These are phyloP conservation scores for Axinella damicornis DNA, from an alignment of 37 sponge, comb jelly and placozoan genomes.

Conservation along the genomic window DNA sequence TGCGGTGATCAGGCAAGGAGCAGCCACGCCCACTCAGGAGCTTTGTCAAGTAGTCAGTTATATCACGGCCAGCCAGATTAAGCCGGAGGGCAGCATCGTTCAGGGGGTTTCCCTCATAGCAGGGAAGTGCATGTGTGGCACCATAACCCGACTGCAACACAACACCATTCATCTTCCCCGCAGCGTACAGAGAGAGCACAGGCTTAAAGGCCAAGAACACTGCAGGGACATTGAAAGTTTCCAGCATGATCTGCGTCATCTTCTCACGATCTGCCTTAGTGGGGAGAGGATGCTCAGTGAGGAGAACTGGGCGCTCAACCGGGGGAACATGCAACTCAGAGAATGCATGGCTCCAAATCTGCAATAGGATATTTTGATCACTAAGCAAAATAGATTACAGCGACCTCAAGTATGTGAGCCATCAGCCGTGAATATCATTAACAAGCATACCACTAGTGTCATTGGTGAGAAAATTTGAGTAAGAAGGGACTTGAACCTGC, in stretches of 20 bases:
- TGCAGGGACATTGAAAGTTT: constrained; percentile 99
- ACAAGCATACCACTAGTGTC: too few species aligned
- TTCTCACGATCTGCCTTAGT: constrained; percentile 99
- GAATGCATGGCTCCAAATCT: constrained; percentile 99
- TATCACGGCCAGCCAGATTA: constrained; percentile 98
- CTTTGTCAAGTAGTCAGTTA: constrained; percentile 99
- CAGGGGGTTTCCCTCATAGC: constrained; percentile 99
- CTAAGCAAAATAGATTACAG: too few species aligned
- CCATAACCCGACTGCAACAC: constrained; percentile 99
- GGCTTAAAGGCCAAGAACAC: constrained; percentile 99
- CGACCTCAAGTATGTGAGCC: too few species aligned
- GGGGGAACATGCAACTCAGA: constrained; percentile 99
- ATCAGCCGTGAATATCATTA: too few species aligned
- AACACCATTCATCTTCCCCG: constrained; percentile 99
- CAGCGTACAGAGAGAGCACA: constrained; percentile 99
- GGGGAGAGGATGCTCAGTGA: constrained; percentile 99
- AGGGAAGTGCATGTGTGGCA: constrained; percentile 98
- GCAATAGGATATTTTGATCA: too few species aligned
- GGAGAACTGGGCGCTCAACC: constrained; percentile 99
- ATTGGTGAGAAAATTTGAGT: too few species aligned
- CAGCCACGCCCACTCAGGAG: constrained; percentile 97
- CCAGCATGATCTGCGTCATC: constrained; percentile 99
- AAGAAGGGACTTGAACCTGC: too few species aligned
- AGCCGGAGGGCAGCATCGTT: constrained; percentile 98
- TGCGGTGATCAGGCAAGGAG: constrained; percentile 95